Evolutionary conservation across 2,113 vertebrate genomes (phyloP).

Genomic region (Podiceps cristatus): DNA sequence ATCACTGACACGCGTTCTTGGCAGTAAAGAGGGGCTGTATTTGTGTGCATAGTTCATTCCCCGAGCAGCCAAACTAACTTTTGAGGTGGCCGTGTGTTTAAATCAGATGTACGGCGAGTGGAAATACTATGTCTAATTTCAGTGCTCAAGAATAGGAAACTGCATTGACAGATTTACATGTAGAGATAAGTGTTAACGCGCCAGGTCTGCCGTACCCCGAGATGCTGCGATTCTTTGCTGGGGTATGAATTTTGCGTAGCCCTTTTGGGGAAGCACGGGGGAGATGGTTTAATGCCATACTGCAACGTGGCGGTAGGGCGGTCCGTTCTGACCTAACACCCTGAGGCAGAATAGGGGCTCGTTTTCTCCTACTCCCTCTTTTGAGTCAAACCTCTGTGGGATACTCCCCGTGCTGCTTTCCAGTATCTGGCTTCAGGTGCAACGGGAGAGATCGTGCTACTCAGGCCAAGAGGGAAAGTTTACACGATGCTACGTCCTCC

Average conservation of each 20-base stretch:
- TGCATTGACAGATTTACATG: neutral
- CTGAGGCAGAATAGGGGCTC: neutral
- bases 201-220: neutral
- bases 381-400: neutral
- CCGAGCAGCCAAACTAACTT: neutral
- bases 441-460: neutral
- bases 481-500: neutral
- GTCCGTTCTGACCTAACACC: neutral
- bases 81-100: neutral
- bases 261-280: neutral
- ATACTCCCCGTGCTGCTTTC: neutral
- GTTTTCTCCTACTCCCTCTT: too few relatives aligned
- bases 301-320: neutral
- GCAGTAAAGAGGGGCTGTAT: neutral
- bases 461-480: neutral
- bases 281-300: too few relatives aligned
- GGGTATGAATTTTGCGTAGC: neutral
- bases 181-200: too few relatives aligned
- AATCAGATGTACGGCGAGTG: neutral
- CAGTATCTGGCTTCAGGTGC: neutral
- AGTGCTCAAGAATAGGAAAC: neutral
- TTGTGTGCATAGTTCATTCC: neutral
- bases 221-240: neutral
- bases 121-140: neutral
- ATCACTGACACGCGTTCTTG: rapidly evolving